Evolutionary conservation across 1,140 invertebrate species (phyloP), one percentile per base, ranked within the genome.

Genomic region (Lanistes nyassanus): DNA sequence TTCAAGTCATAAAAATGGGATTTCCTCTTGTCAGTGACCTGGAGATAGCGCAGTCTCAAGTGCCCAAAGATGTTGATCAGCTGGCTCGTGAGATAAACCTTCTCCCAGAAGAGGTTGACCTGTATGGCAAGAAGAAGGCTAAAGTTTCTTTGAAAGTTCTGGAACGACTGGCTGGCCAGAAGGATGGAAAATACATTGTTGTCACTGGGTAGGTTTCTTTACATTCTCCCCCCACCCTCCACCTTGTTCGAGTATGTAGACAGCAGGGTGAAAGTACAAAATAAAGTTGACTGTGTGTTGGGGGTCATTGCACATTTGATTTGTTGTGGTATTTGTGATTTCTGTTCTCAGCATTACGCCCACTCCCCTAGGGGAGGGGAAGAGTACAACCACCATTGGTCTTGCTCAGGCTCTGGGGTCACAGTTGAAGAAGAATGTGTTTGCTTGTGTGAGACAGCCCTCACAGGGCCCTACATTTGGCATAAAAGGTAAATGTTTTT

Each of bases 381-480:
- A 99, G 91, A 98, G 91, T 86, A 99, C 98, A 0, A 99, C 98
- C 0, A 93, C 95, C 0, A 92, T 99, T 81, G 98, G 98, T 47
- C 89, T 99, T 67, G 94, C 94, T 16, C 98, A 99, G 90, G 97
- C 97, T 13, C 90, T 99, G 16, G 93, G 94, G 2, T 95, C 94
- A 6, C 95, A 97, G 83, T 92, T 93, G 76, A 92, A 93, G 6
- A 94, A 92, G 80, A 99, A 99, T 90, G 92, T 95, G 0, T 94
- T 99, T 87, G 98, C 95, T 9, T 98, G 96, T 85, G 92, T 99
- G 66, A 92, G 98, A n/a, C 98, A 99, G 87, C 98, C 98, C 0
- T 98, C 97, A 47, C 97, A 99, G 90, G 98, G 98, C 34, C 98
- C 98, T 1, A 99, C 97, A 2, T 99, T 99, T 90, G 98, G 98